Conservation (phyloP, 2,113 vertebrate species). For the Zosterops pallidus region DNA sequence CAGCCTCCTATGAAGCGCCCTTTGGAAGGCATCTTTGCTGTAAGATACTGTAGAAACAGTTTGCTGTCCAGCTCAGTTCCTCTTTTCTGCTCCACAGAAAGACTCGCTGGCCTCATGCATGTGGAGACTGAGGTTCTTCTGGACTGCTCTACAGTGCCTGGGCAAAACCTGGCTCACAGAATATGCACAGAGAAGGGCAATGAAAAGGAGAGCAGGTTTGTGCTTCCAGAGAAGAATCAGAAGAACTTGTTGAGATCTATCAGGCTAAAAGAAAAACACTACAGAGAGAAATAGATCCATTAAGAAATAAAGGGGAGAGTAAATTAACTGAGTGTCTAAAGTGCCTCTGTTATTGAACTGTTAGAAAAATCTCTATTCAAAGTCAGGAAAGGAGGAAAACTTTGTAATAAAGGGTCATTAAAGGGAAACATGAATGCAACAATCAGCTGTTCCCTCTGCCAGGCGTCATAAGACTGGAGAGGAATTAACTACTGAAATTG, state of each 20-base stretch:
- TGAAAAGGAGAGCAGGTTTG: neutral
- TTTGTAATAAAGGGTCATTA: slow-evolving; percentile 33
- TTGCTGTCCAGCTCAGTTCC: neutral
- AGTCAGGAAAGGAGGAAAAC: slow-evolving; percentile 45
- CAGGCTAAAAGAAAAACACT: neutral
- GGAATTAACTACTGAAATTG: neutral
- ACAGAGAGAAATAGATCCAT: slow-evolving; percentile 22
- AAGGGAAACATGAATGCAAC: neutral
- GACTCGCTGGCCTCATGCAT: accelerated
- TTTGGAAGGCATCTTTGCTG: neutral
- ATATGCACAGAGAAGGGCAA: neutral
- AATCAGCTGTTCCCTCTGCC: neutral
- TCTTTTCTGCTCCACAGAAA: neutral
- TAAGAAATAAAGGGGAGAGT: slow-evolving; percentile 36
- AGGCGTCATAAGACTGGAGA: neutral
- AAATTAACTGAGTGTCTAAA: slow-evolving; percentile 46
- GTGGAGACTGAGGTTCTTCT: neutral
- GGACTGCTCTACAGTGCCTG: neutral
- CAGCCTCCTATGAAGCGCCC: neutral
- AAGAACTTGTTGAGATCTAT: neutral
- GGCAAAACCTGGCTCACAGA: neutral
- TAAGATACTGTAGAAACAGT: neutral
- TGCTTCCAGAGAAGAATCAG: neutral
- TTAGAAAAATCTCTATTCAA: slow-evolving; percentile 51
- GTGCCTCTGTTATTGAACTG: slow-evolving; percentile 41